A percentile compares a stretch with the other conserved stretches of the same genome.
Conservation (phyloP, 2,113 vertebrate genomes). For the Meles meles region DNA sequence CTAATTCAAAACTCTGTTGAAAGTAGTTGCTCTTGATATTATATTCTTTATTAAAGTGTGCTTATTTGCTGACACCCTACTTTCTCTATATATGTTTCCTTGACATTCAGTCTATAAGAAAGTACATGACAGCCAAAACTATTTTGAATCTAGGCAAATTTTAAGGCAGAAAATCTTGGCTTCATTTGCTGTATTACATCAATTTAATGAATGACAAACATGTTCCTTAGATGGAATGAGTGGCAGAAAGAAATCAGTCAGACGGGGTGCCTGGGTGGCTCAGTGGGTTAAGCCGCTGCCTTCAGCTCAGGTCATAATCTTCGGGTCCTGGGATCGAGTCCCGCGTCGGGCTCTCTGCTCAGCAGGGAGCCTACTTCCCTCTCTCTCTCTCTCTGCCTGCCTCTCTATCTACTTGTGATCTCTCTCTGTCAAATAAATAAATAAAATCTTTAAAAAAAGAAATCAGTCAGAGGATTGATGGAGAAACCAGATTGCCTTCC, state of each 20-base stretch:
- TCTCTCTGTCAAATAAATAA: no score
- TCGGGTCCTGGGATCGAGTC: no score
- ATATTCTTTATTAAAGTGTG: not conserved
- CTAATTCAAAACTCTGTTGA: not conserved
- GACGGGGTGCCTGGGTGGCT: no score
- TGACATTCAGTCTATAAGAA: not conserved
- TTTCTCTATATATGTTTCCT: not conserved
- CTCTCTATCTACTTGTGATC: no score
- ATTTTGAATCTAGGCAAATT: not conserved
- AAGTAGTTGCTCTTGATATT: not conserved
- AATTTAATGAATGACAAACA: not conserved
- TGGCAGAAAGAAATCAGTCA: slow-evolving; percentile 19
- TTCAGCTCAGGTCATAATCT: no score
- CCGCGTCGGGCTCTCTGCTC: no score
- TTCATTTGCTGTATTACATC: not conserved
- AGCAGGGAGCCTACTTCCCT: no score
- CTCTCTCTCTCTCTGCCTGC: no score
- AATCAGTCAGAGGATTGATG: not conserved
- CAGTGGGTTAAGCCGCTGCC: no score
- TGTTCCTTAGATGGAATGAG: not conserved
- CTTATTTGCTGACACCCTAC: not conserved
- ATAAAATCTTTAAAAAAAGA: no score
- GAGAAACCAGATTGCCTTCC: slow-evolving; percentile 23
- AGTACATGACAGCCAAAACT: not conserved
- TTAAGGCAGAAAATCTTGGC: not conserved